A percentile compares a stretch with the other conserved stretches of the same genome.
Evolutionary conservation across 2,113 vertebrate genomes (phyloP).

Genomic region (Anolis carolinensis): DNA sequence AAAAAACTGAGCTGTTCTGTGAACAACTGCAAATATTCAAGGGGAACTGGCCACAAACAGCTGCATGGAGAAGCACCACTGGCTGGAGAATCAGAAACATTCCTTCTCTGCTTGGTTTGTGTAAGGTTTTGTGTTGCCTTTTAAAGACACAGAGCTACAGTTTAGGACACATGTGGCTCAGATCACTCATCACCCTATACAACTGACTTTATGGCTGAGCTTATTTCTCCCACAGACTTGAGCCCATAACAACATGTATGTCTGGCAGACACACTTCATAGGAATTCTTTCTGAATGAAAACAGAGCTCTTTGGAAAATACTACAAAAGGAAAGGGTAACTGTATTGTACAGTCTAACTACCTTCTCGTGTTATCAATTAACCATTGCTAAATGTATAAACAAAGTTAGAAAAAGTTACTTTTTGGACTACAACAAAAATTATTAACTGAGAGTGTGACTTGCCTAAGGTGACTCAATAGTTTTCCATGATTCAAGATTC

Average conservation of each 20-base stretch:
- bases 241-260: neutral
- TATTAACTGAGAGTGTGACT: no score
- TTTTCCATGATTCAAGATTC: no score
- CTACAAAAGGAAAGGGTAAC: neutral
- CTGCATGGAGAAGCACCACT: neutral
- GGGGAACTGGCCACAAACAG: slow-evolving; percentile 35
- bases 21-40: slow-evolving; percentile 30
- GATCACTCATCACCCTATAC: neutral
- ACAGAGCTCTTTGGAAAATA: neutral
- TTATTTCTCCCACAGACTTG: neutral
- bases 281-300: neutral
- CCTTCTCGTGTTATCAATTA: neutral
- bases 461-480: no score
- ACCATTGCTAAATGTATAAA: neutral
- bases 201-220: neutral
- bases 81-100: slow-evolving; percentile 32
- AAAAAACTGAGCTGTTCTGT: slow-evolving; percentile 5
- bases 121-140: neutral
- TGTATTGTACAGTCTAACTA: neutral
- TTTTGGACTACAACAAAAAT: no score
- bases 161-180: neutral
- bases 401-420: no score
- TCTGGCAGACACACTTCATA: fast-evolving
- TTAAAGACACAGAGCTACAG: neutral
- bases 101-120: neutral